Evolutionary conservation across 2,797 vertebrate species (phyloP).

Genomic region (Lepidocolaptes lacrymiger): DNA sequence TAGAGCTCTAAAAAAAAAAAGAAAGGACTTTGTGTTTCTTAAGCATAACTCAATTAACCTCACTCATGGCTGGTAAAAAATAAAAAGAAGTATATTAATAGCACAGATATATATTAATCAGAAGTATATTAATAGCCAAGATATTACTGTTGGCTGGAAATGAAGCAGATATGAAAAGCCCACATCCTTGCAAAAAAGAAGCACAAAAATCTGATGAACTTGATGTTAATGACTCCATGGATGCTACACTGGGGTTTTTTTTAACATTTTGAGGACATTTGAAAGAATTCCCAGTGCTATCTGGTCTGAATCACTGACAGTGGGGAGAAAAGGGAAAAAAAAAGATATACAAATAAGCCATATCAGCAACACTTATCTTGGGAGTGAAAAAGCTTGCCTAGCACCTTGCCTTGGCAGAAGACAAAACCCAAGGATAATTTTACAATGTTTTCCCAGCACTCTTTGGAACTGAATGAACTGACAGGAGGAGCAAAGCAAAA

Average conservation of each 20-base stretch:
- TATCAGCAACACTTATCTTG: neutral
- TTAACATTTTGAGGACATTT: neutral
- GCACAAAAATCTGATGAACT: neutral
- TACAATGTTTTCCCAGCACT: neutral
- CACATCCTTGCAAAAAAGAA: neutral
- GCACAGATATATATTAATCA: too few relatives aligned
- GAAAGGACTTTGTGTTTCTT: neutral
- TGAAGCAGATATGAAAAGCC: neutral
- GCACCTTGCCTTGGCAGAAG: conserved; percentile 20
- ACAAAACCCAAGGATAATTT: neutral
- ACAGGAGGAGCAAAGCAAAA: neutral
- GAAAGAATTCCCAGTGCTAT: neutral
- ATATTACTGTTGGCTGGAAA: neutral
- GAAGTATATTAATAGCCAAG: neutral
- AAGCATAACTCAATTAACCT: neutral
- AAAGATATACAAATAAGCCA: neutral
- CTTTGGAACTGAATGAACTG: neutral
- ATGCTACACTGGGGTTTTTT: neutral
- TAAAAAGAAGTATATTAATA: neutral
- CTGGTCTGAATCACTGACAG: neutral
- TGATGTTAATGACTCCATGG: neutral
- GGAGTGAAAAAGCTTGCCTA: conserved; percentile 35
- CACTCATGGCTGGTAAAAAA: neutral
- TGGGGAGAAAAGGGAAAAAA: neutral
- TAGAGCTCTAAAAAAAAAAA: neutral